Conservation (phyloP, 2,888 invertebrate genomes). For the Holacanthella duospinosa region DNA sequence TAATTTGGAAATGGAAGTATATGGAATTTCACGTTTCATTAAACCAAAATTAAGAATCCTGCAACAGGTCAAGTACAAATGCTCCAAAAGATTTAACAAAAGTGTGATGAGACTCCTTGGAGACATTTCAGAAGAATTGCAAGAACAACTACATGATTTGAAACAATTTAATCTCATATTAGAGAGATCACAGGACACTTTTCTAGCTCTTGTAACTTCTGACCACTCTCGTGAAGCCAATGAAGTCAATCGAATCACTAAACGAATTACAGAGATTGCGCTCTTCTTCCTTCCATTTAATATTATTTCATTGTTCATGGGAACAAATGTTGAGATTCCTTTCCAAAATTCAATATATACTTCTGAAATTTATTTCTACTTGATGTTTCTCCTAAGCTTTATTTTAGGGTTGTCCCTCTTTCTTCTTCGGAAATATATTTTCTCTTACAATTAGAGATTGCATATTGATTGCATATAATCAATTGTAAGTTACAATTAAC, state of each 20-base stretch:
- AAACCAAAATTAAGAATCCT: slow-evolving; percentile 14
- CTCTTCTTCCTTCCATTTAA: background rate
- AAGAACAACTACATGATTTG: background rate
- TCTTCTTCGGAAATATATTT: background rate
- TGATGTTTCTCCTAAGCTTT: background rate
- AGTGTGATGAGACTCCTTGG: slow-evolving; percentile 5
- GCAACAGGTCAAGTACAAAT: slow-evolving; percentile 4
- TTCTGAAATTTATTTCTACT: background rate
- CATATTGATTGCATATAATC: no score
- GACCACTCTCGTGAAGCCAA: background rate
- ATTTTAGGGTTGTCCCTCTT: background rate
- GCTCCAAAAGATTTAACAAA: slow-evolving; percentile 5
- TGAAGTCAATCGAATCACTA: background rate
- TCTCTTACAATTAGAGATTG: no score
- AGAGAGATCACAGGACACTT: slow-evolving; percentile 5
- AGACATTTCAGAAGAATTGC: slow-evolving; percentile 5
- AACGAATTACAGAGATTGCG: background rate
- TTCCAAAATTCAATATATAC: background rate
- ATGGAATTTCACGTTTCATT: slow-evolving; percentile 10
- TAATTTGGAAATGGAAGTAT: slow-evolving; percentile 12
- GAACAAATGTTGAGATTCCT: background rate
- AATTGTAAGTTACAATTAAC: no score
- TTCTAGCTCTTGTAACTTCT: background rate
- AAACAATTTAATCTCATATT: background rate
- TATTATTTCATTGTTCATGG: background rate